Evolutionary conservation across 2,113 vertebrate genomes (phyloP).

Genomic region (Limnothrissa miodon): DNA sequence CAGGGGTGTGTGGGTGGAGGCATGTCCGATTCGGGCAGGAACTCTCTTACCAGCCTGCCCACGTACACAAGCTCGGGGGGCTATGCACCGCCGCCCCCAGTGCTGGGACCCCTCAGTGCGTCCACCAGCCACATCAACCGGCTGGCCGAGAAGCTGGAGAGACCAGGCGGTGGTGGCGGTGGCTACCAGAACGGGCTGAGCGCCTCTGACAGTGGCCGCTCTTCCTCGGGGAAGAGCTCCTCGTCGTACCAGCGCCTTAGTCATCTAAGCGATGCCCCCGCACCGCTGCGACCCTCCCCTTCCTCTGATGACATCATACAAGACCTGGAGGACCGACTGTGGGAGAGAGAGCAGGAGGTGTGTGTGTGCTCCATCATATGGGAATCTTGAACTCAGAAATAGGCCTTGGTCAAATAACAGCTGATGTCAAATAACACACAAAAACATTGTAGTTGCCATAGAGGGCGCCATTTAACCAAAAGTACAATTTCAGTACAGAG

Average conservation of each 20-base stretch:
- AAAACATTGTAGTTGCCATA: too few relatives aligned
- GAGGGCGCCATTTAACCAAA: too few relatives aligned
- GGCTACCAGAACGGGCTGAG: slow-evolving; percentile 78
- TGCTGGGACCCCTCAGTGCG: slow-evolving; percentile 84
- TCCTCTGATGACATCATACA: slow-evolving; percentile 84
- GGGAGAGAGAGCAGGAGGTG: slow-evolving; percentile 89
- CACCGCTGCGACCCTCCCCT: slow-evolving; percentile 78
- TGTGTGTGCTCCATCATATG: too few relatives aligned
- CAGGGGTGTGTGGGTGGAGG: slow-evolving; percentile 72
- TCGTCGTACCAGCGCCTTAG: slow-evolving; percentile 81
- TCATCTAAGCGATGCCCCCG: slow-evolving; percentile 75
- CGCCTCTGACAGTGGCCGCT: slow-evolving; percentile 84
- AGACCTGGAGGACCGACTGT: slow-evolving; percentile 83
- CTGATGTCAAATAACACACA: too few relatives aligned
- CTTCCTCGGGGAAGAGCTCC: slow-evolving; percentile 86
- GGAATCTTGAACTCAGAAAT: too few relatives aligned
- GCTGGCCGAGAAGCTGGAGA: slow-evolving; percentile 68
- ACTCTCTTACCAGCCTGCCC: slow-evolving; percentile 86
- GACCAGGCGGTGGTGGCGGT: slow-evolving; percentile 31
- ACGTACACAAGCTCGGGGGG: slow-evolving; percentile 74
- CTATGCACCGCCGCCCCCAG: slow-evolving; percentile 71
- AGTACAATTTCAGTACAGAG: too few relatives aligned
- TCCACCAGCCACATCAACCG: slow-evolving; percentile 91
- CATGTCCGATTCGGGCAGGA: slow-evolving; percentile 81
- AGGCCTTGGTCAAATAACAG: too few relatives aligned